These are phyloP conservation scores for Anser brachyrhynchus DNA, from an alignment of 2,113 vertebrate genomes.

Conservation along the genomic window DNA sequence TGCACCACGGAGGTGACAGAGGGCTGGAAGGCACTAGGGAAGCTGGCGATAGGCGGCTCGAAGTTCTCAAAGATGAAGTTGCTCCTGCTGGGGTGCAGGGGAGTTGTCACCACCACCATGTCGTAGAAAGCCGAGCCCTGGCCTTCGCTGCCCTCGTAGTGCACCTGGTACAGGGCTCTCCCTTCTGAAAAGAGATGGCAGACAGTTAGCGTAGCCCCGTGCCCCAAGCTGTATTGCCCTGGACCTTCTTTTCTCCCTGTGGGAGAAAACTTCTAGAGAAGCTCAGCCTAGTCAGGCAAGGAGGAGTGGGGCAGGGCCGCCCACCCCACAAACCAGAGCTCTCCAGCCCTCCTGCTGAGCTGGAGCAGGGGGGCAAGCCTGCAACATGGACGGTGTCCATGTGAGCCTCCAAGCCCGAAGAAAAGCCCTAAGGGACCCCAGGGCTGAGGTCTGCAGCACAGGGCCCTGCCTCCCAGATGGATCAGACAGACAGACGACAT, in stretches of 20 bases:
- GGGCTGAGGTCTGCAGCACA: background rate
- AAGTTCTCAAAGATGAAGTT: slow-evolving; percentile 88
- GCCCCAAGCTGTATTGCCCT: background rate
- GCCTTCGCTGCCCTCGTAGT: slow-evolving; percentile 76
- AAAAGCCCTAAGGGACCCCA: background rate
- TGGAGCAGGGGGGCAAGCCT: background rate
- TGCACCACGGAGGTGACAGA: slow-evolving; percentile 91
- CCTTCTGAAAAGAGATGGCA: slow-evolving; percentile 78
- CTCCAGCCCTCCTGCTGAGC: background rate
- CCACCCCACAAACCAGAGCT: accelerated
- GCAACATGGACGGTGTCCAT: background rate
- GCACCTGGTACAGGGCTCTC: slow-evolving; percentile 84
- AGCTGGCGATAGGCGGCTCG: slow-evolving; percentile 73
- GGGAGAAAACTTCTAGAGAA: background rate
- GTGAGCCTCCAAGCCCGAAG: background rate
- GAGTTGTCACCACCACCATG: slow-evolving; percentile 89
- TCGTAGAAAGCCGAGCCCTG: slow-evolving; percentile 84
- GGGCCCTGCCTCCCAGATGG: background rate
- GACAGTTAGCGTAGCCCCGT: background rate
- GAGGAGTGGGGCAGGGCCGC: background rate
- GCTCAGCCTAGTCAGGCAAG: background rate
- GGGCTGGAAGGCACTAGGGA: slow-evolving; percentile 85
- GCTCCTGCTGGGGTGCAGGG: slow-evolving; percentile 82
- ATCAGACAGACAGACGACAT: background rate
- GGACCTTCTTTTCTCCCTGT: too few species aligned